A percentile compares a stretch with the other conserved stretches of the same genome.
Evolutionary conservation across 2,113 vertebrate genomes (phyloP).

Genomic region (Heloderma charlesbogerti): DNA sequence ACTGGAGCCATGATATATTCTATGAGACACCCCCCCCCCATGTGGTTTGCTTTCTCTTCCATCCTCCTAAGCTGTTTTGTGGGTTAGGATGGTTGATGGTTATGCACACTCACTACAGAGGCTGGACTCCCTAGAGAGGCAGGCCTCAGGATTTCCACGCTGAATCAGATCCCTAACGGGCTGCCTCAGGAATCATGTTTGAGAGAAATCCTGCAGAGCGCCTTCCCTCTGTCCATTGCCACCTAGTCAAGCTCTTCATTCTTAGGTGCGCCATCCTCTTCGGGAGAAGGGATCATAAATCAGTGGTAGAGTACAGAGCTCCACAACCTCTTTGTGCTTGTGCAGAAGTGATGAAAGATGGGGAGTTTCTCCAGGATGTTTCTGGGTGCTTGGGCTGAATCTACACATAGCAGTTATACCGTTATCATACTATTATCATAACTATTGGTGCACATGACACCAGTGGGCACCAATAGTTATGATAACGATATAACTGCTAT

Average conservation of each 20-base stretch:
- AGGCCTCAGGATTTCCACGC: background rate
- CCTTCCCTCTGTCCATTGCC: background rate
- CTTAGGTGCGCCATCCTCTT: background rate
- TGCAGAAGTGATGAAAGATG: too few species aligned
- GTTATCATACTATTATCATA: too few species aligned
- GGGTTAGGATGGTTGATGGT: background rate
- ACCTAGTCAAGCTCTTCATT: background rate
- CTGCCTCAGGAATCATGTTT: background rate
- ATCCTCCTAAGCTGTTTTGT: background rate
- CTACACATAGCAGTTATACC: too few species aligned
- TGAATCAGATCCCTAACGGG: background rate
- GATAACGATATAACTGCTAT: too few species aligned
- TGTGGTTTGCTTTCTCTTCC: background rate
- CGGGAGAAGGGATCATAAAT: too few species aligned
- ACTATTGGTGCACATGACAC: too few species aligned
- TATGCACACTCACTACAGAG: background rate
- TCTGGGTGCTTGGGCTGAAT: too few species aligned
- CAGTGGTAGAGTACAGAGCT: background rate
- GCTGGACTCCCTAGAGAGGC: background rate
- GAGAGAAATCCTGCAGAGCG: background rate
- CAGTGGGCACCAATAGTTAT: too few species aligned
- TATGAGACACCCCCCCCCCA: too few species aligned
- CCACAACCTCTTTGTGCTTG: too few species aligned
- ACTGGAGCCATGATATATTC: too few species aligned
- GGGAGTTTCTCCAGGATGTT: too few species aligned